These are phyloP conservation scores for Diacarnus erythraeanus DNA, from an alignment of 37 sponge, comb jelly and placozoan species.

Conservation along the genomic window DNA sequence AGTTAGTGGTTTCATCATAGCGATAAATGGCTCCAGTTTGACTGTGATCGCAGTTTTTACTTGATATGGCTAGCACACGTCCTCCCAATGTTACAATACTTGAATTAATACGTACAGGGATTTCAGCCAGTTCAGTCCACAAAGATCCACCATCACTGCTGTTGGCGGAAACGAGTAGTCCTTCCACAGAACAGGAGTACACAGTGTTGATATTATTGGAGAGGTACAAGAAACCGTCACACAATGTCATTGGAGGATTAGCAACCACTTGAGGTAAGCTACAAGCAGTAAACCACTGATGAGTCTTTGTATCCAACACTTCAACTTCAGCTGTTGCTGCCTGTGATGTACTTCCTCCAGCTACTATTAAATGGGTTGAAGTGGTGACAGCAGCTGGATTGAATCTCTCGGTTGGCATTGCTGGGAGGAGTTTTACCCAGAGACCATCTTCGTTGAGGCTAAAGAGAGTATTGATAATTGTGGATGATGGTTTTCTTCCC, in stretches of 20 bases:
- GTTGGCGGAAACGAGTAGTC: neutral
- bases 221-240: neutral
- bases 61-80: neutral
- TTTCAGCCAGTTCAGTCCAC: neutral
- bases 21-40: neutral
- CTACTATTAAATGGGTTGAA: neutral
- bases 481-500: neutral
- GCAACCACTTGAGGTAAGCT: neutral
- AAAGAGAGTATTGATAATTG: neutral
- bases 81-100: neutral
- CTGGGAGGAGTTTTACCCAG: conserved; percentile 5
- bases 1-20: conserved; percentile 2
- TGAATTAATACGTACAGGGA: neutral
- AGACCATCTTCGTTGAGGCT: neutral
- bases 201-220: neutral
- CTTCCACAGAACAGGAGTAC: neutral
- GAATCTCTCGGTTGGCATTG: conserved; percentile 3
- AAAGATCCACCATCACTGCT: neutral
- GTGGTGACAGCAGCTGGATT: neutral
- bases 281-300: neutral
- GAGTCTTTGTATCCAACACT: neutral
- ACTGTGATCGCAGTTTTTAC: neutral
- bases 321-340: neutral
- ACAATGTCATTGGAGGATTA: neutral
- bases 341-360: neutral